These are phyloP conservation scores for Mobula birostris DNA, from an alignment of 2,113 vertebrate species.

Conservation along the genomic window DNA sequence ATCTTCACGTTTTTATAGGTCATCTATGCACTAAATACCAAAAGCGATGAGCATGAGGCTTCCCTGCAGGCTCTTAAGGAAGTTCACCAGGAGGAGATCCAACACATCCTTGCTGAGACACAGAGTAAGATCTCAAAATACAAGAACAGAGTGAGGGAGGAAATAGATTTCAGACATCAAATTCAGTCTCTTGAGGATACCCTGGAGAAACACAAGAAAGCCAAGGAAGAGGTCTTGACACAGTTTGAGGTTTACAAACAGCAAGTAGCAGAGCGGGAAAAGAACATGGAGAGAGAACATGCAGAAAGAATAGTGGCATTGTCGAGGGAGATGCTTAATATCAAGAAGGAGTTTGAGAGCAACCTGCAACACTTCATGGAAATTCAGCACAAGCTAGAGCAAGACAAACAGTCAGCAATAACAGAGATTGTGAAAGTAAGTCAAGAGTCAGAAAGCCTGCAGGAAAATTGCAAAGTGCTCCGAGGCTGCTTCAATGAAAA, in stretches of 20 bases:
- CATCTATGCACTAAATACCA: slow-evolving; percentile 86
- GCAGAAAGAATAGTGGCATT: slow-evolving; percentile 51
- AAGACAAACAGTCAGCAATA: slow-evolving; percentile 53
- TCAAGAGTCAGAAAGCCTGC: slow-evolving; percentile 54
- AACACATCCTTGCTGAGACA: slow-evolving; percentile 66
- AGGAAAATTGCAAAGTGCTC: slow-evolving; percentile 49
- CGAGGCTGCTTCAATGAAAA: slow-evolving; percentile 42
- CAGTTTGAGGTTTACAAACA: slow-evolving; percentile 54
- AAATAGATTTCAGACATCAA: slow-evolving; percentile 61
- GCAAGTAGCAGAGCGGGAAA: slow-evolving; percentile 53
- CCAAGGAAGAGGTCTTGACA: slow-evolving; percentile 64
- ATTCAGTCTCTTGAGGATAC: slow-evolving; percentile 73
- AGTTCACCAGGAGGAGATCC: slow-evolving; percentile 74
- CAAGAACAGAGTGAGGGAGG: slow-evolving; percentile 56
- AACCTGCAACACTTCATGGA: slow-evolving; percentile 48
- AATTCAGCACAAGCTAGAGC: slow-evolving; percentile 40
- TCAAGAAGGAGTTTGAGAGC: slow-evolving; percentile 52
- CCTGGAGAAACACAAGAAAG: slow-evolving; percentile 71
- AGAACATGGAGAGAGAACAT: slow-evolving; percentile 56
- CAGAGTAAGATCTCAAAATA: slow-evolving; percentile 55
- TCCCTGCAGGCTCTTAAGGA: slow-evolving; percentile 68
- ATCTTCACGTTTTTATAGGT: slow-evolving; percentile 60
- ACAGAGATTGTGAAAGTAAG: slow-evolving; percentile 45
- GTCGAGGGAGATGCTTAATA: slow-evolving; percentile 48
- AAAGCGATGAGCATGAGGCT: slow-evolving; percentile 83